These are phyloP conservation scores for Pardalotus punctatus DNA, from an alignment of 2,113 vertebrate species.

Conservation along the genomic window DNA sequence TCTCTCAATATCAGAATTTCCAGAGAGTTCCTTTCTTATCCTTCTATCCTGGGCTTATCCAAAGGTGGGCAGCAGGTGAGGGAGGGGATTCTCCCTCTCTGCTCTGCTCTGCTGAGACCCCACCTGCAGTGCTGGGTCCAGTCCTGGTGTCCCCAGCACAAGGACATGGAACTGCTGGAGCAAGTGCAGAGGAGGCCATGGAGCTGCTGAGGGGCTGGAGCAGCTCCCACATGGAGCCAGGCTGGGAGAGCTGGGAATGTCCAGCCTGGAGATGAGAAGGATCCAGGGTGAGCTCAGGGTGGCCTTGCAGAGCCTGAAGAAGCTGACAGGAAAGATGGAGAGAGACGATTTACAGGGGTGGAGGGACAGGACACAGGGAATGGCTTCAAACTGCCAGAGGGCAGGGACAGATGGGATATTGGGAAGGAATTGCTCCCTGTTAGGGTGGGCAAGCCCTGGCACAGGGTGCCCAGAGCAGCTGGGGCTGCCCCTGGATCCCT, in stretches of 20 bases:
- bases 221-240: neutral
- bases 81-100: neutral
- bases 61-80: neutral
- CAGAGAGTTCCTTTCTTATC: neutral
- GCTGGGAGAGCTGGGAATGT: neutral
- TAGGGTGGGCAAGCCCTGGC: neutral
- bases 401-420: accelerated
- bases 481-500: neutral
- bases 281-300: neutral
- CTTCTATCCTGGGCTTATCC: neutral
- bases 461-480: neutral
- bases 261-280: neutral
- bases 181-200: neutral
- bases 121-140: neutral
- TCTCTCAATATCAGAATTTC: neutral
- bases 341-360: neutral
- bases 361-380: accelerated
- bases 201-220: neutral
- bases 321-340: neutral
- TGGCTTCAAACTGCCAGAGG: neutral
- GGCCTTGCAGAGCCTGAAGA: neutral
- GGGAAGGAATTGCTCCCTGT: accelerated
- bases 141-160: neutral
- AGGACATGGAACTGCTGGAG: neutral
- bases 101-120: neutral